Evolutionary conservation across 1,140 invertebrate species (phyloP).

Genomic region (Tenebrio molitor): DNA sequence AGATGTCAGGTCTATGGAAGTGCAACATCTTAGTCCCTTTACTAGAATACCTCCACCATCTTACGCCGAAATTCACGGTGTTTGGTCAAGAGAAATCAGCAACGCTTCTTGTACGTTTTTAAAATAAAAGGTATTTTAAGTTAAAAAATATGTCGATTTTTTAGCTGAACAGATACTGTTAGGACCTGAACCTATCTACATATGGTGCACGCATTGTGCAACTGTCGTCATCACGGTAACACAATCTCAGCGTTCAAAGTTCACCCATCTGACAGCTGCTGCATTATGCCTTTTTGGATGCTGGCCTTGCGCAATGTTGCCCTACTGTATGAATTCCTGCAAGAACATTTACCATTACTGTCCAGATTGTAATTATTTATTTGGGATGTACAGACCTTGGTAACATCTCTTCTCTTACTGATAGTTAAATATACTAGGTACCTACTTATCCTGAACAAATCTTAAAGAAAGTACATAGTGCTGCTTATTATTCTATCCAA

Average conservation of each 20-base stretch:
- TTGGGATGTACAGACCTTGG: constrained; percentile 66
- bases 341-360: constrained; percentile 67
- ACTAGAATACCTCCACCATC: constrained; percentile 59
- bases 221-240: constrained; percentile 62
- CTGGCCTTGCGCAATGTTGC: constrained; percentile 68
- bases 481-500: too few relatives aligned
- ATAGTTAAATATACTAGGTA: background rate
- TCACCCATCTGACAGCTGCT: constrained; percentile 63
- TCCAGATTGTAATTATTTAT: constrained; percentile 65
- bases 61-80: constrained; percentile 58
- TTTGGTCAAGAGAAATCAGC: constrained; percentile 51
- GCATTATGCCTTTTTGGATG: constrained; percentile 63
- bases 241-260: constrained; percentile 58
- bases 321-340: constrained; percentile 67
- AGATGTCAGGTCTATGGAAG: constrained; percentile 42
- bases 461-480: too few relatives aligned
- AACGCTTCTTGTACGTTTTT: constrained; percentile 49
- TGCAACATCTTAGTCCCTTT: constrained; percentile 49
- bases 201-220: constrained; percentile 65
- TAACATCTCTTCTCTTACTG: constrained; percentile 49
- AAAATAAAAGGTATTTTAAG: background rate
- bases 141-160: constrained; percentile 17
- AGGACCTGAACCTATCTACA: constrained; percentile 62
- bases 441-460: too few relatives aligned
- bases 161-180: constrained; percentile 58